Evolutionary conservation across 2,797 vertebrate genomes (phyloP).

Genomic region (Todus mexicanus): DNA sequence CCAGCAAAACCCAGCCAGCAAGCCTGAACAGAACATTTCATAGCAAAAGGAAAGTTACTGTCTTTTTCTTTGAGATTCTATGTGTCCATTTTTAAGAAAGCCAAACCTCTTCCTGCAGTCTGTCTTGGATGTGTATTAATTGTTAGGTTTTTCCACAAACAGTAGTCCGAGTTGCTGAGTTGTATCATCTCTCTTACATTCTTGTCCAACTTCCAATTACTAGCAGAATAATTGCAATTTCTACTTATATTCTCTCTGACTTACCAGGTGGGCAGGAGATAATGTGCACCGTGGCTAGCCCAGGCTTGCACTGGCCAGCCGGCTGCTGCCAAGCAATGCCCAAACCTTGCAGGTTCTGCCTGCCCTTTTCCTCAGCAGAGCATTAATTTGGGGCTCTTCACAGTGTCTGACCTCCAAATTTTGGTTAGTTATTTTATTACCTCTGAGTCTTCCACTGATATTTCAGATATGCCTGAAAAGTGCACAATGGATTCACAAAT

Average conservation of each 20-base stretch:
- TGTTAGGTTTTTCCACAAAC: neutral
- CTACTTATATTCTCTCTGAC: neutral
- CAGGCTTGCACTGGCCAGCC: neutral
- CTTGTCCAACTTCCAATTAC: neutral
- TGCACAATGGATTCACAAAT: neutral
- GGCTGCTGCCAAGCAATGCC: neutral
- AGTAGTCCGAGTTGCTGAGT: neutral
- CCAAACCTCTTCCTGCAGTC: neutral
- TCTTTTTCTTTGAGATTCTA: neutral
- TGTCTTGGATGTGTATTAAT: neutral
- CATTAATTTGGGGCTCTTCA: neutral
- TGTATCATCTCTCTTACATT: neutral
- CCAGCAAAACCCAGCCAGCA: neutral
- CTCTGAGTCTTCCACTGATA: neutral
- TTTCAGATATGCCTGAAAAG: neutral
- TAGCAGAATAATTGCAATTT: neutral
- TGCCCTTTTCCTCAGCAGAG: neutral
- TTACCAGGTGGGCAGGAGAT: neutral
- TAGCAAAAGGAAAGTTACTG: neutral
- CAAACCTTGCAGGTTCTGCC: neutral
- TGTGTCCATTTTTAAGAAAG: neutral
- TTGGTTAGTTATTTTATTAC: neutral
- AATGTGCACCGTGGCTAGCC: neutral
- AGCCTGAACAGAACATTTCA: neutral
- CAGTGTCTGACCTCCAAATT: neutral